Percentiles rank a stretch among this genome's conserved stretches.
Conservation (phyloP, 2,888 invertebrate species). For the Mythimna lalbum region DNA sequence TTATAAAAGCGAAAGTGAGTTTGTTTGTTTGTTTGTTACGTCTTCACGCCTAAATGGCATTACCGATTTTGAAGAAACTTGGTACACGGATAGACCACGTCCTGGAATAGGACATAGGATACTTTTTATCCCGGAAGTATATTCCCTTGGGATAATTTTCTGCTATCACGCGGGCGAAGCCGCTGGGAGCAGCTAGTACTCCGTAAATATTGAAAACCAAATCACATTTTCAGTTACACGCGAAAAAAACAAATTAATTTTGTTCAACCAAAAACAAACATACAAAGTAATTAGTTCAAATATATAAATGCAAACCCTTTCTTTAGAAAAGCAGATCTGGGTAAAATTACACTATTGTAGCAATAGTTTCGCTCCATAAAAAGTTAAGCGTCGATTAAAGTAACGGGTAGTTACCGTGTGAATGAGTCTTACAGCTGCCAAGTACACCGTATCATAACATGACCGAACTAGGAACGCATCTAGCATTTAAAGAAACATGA, state of each 20-base stretch:
- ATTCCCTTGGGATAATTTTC: too few species aligned
- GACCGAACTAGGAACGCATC: not conserved
- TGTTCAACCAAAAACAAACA: not conserved
- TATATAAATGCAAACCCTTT: not conserved
- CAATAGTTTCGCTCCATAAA: constrained; percentile 3
- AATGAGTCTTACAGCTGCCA: constrained; percentile 13
- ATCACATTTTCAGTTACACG: not conserved
- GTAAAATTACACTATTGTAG: constrained; percentile 2
- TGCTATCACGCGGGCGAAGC: too few species aligned
- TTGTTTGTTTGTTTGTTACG: too few species aligned
- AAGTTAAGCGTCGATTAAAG: constrained; percentile 35
- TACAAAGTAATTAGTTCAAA: constrained; percentile 5
- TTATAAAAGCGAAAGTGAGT: too few species aligned
- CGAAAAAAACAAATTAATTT: not conserved
- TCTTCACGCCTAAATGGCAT: too few species aligned
- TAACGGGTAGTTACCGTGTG: constrained; percentile 39
- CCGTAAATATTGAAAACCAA: not conserved
- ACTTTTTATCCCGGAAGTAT: too few species aligned
- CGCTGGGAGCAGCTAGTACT: too few species aligned
- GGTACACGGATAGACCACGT: too few species aligned
- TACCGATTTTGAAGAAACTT: too few species aligned
- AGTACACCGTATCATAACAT: not conserved
- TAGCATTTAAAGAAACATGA: not conserved
- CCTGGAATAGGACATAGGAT: too few species aligned
- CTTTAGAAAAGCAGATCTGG: not conserved